Evolutionary conservation across 2,113 vertebrate genomes (phyloP), one percentile per base, ranked within the genome.

Genomic region (Chloroceryle aenea): DNA sequence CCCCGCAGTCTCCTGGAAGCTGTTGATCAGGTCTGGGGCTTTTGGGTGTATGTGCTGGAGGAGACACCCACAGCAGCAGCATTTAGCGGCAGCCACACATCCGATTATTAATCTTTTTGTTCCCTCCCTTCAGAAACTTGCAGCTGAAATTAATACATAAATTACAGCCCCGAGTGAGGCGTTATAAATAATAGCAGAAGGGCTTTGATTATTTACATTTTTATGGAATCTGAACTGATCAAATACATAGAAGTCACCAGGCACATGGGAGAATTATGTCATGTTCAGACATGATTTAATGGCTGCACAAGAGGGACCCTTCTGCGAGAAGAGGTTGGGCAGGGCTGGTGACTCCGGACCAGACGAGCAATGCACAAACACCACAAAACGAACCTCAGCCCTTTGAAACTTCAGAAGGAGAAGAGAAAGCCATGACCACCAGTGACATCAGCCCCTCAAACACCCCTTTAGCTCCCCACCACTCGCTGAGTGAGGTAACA

Each of bases 121-220:
- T 85, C 30, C 95, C 87, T 87, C 89, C 93, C 96, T 95, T 93
- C 95, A 87, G 97, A 97, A 96, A 97, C 96, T 97, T 94, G 96
- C 74, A 92, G 97, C 87, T 94, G 97, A 97, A 98, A 98, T 98
- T 97, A 98, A 98, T 97, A 97, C 97, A 98, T 98, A 98, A 98
- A 98, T 98, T 98, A 98, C 93, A 97, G 90, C 95, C 38, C 20
- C 7, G 88, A 96, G 97, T 95, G 90, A 96, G 96, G 95, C 73
- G 38, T 97, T 97, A 96, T 98, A 98, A 98, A 98, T 98, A 98
- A 98, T 69, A 91, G 95, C 97, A 96, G 97, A 97, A 97, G 96
- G 94, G 96, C 95, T 98, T 97, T 30, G 96, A 98, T 98, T 98
- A 98, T 98, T 98, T 98, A 98, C 98, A 98, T 98, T 98, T 98